Evolutionary conservation across 2,113 vertebrate genomes (phyloP).

Genomic region (Bucco capensis): DNA sequence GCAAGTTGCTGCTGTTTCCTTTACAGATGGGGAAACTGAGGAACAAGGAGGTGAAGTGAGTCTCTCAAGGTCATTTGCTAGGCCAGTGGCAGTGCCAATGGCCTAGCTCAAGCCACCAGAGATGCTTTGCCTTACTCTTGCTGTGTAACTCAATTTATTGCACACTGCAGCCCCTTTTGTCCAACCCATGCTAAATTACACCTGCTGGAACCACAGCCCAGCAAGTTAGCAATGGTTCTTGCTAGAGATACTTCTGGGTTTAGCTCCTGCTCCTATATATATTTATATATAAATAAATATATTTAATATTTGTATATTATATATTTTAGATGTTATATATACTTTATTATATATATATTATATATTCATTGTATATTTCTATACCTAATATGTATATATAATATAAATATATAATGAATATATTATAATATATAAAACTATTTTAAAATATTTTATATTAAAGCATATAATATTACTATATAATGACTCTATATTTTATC

Average conservation of each 20-base stretch:
- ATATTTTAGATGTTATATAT: too few species aligned
- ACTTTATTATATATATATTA: too few species aligned
- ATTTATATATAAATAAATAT: too few species aligned
- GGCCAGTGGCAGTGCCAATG: background rate
- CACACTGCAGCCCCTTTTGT: background rate
- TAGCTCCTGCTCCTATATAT: background rate
- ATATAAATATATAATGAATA: too few species aligned
- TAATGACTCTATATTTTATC: too few species aligned
- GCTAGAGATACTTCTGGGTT: background rate
- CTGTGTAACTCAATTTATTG: background rate
- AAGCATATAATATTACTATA: too few species aligned
- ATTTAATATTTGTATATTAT: too few species aligned
- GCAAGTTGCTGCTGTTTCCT: background rate
- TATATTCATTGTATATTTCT: too few species aligned
- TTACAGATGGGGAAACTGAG: background rate
- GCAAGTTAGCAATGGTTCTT: background rate
- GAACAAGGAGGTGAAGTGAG: background rate
- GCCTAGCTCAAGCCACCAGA: background rate
- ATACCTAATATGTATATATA: too few species aligned
- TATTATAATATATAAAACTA: too few species aligned
- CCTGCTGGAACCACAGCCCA: background rate
- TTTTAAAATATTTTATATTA: too few species aligned
- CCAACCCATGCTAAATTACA: background rate
- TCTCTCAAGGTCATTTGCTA: background rate
- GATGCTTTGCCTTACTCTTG: background rate